Evolutionary conservation across 2,113 vertebrate species (phyloP).

Genomic region (Barbus barbus): DNA sequence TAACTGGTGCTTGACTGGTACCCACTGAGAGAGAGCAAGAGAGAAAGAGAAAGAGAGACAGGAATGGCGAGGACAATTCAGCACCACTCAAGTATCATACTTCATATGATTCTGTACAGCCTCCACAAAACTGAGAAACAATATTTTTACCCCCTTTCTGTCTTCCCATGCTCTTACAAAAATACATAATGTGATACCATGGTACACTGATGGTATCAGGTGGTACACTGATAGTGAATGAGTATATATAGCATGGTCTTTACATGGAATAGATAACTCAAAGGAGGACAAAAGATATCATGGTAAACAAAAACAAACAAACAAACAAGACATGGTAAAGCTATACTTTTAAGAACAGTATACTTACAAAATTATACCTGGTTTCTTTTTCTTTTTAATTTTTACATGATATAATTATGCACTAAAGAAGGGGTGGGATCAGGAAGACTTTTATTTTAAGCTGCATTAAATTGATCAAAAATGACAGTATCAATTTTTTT

Average conservation of each 20-base stretch:
- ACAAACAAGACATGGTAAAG: too few species aligned
- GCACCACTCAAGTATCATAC: not conserved
- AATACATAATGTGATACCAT: not conserved
- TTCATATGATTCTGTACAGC: not conserved
- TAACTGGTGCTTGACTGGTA: conserved; percentile 36
- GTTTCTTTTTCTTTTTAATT: not conserved
- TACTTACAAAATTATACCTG: not conserved
- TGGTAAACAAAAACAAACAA: too few species aligned
- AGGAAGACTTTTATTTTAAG: not conserved
- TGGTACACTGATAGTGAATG: not conserved
- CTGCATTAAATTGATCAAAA: not conserved
- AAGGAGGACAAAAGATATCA: too few species aligned
- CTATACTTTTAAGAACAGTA: not conserved
- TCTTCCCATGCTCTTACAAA: not conserved
- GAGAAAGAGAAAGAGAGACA: not conserved
- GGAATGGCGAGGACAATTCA: not conserved
- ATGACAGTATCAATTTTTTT: not conserved
- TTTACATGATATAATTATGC: not conserved
- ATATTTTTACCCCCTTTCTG: not conserved
- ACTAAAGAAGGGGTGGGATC: not conserved
- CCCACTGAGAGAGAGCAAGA: not conserved
- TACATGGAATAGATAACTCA: too few species aligned
- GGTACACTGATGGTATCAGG: not conserved
- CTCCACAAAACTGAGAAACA: not conserved
- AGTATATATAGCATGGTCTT: not conserved